A percentile compares a stretch with the other conserved stretches of the same genome.
Conservation (phyloP, 2,797 vertebrate species). For the Galaxias olidus region DNA sequence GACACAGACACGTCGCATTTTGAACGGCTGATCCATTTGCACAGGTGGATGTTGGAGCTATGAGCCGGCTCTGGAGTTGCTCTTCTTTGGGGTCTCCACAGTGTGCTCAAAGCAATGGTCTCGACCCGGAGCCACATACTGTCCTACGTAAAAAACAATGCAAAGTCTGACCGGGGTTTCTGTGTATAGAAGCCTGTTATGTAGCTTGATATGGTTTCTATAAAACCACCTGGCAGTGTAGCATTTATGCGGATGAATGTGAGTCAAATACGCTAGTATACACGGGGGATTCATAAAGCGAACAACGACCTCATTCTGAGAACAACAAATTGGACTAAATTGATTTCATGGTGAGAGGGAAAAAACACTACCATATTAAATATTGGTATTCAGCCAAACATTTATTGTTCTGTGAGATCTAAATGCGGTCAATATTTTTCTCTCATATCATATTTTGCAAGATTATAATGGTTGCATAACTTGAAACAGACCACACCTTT, state of each 20-base stretch:
- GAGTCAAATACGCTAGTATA: slow-evolving; percentile 5
- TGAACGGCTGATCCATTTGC: slow-evolving; percentile 52
- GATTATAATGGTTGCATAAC: slow-evolving; percentile 48
- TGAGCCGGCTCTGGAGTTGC: slow-evolving; percentile 24
- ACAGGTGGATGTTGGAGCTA: slow-evolving; percentile 50
- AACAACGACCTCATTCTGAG: slow-evolving; percentile 23
- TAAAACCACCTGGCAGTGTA: too few relatives aligned
- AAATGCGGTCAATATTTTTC: slow-evolving; percentile 7
- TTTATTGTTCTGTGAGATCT: slow-evolving; percentile 6
- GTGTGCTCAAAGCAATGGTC: not conserved
- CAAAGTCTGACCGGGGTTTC: too few relatives aligned
- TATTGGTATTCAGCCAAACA: slow-evolving; percentile 18
- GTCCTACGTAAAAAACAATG: too few relatives aligned
- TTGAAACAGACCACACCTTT: slow-evolving; percentile 42
- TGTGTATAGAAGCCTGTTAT: too few relatives aligned
- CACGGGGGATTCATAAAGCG: slow-evolving; percentile 8
- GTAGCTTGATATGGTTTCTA: too few relatives aligned
- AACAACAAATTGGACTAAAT: slow-evolving; percentile 18
- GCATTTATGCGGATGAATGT: too few relatives aligned
- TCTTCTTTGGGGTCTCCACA: slow-evolving; percentile 11
- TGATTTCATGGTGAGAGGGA: slow-evolving; percentile 26
- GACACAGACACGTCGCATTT: slow-evolving; percentile 56
- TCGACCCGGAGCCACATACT: not conserved
- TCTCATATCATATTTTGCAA: slow-evolving; percentile 8
- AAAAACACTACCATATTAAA: slow-evolving; percentile 4